Conservation (phyloP, 2,113 vertebrate species). For the Artemisiospiza belli region DNA sequence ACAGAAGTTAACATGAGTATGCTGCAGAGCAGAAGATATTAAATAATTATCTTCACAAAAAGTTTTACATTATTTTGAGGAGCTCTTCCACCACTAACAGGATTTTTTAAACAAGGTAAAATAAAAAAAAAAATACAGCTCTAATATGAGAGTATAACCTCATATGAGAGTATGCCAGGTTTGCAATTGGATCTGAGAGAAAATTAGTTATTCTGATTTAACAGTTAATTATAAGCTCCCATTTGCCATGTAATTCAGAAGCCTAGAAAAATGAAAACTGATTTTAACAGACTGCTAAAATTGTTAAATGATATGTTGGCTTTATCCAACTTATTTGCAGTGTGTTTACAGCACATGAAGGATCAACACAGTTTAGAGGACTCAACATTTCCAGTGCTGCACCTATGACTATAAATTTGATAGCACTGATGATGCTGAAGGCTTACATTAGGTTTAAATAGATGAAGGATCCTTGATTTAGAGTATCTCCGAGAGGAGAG, state of each 20-base stretch:
- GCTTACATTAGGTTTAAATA: conserved; percentile 45
- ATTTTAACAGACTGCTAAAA: background rate
- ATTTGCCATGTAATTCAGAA: conserved; percentile 20
- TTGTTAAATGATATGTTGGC: background rate
- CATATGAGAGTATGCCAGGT: background rate
- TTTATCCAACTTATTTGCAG: background rate
- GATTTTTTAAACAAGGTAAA: background rate
- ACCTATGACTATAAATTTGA: background rate
- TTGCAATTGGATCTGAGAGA: background rate
- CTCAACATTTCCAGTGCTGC: background rate
- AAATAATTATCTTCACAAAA: background rate
- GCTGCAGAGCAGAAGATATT: background rate
- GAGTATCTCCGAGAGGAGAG: conserved; percentile 44
- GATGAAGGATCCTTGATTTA: conserved; percentile 62
- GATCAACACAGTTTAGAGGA: background rate
- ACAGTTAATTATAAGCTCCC: conserved; percentile 40
- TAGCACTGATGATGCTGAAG: background rate
- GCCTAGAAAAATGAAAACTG: background rate
- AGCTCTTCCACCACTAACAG: background rate
- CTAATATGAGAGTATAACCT: background rate
- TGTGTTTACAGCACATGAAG: background rate
- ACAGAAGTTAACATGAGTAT: fast-evolving
- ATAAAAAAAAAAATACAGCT: background rate
- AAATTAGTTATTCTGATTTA: conserved; percentile 28
- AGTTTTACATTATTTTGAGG: background rate